Evolutionary conservation across 2,888 invertebrate species (phyloP).

Genomic region (Rhyacophila evoluta): DNA sequence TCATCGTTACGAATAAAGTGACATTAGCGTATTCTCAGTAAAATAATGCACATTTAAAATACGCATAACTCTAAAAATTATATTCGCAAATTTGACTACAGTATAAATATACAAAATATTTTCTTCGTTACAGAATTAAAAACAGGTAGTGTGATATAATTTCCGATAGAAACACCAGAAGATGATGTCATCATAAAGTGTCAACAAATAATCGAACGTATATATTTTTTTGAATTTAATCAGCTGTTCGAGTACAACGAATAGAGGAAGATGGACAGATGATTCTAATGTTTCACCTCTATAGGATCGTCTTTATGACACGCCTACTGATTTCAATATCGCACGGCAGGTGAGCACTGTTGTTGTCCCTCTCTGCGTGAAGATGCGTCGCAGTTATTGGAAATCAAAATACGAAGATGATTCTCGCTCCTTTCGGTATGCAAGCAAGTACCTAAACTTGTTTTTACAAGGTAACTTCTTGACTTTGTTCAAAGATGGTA

Average conservation of each 20-base stretch:
- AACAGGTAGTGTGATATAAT: no score
- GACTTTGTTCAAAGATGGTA: conserved; percentile 31
- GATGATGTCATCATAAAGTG: no score
- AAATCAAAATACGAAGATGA: conserved; percentile 26
- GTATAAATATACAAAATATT: no score
- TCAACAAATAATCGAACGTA: no score
- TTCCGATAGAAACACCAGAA: no score
- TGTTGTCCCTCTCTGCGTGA: conserved; percentile 40
- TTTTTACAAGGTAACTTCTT: conserved; percentile 35
- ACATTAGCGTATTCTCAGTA: no score
- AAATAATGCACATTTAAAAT: no score
- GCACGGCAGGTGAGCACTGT: conserved; percentile 47
- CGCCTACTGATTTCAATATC: conserved; percentile 52
- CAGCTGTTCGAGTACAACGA: conserved; percentile 46
- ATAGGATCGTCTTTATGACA: conserved; percentile 37
- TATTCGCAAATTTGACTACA: no score
- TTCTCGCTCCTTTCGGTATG: conserved; percentile 6
- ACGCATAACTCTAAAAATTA: no score
- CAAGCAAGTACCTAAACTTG: conserved; percentile 2
- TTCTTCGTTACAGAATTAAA: no score
- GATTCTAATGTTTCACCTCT: conserved; percentile 35
- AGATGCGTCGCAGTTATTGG: conserved; percentile 41
- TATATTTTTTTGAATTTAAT: conserved; percentile 31
- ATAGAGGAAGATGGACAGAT: conserved; percentile 40
- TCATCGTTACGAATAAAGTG: no score